Conservation (phyloP, 2,888 invertebrate genomes). For the Pterostichus niger region DNA sequence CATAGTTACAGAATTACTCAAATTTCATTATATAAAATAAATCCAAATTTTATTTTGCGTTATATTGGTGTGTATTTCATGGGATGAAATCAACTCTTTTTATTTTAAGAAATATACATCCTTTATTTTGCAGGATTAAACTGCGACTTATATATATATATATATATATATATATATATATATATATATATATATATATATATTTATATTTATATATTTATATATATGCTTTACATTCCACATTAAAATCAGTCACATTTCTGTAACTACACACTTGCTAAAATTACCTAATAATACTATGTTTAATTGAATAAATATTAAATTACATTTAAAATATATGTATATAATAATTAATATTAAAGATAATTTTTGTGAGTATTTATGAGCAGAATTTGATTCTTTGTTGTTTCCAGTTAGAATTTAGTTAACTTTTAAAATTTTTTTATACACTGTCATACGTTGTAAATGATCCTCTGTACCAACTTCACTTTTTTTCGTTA, state of each 20-base stretch:
- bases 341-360: conserved; percentile 57
- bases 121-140: conserved; percentile 16
- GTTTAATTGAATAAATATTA: conserved; percentile 53
- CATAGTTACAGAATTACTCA: conserved; percentile 31
- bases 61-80: conserved; percentile 16
- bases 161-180: too few relatives aligned
- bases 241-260: conserved; percentile 48
- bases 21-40: conserved; percentile 26
- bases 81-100: background rate
- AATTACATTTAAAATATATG: conserved; percentile 58
- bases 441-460: conserved; percentile 8
- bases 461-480: background rate
- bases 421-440: background rate
- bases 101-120: conserved; percentile 28
- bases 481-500: too few relatives aligned
- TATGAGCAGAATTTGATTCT: conserved; percentile 48
- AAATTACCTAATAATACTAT: conserved; percentile 52
- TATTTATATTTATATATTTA: too few relatives aligned
- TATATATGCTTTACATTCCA: conserved; percentile 47
- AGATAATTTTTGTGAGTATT: conserved; percentile 58
- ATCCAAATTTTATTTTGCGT: conserved; percentile 29
- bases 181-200: too few relatives aligned
- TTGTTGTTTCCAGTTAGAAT: conserved; percentile 8
- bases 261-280: conserved; percentile 59
- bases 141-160: conserved; percentile 20